Conservation (phyloP, 2,113 vertebrate species). For the Bothrops jararaca region DNA sequence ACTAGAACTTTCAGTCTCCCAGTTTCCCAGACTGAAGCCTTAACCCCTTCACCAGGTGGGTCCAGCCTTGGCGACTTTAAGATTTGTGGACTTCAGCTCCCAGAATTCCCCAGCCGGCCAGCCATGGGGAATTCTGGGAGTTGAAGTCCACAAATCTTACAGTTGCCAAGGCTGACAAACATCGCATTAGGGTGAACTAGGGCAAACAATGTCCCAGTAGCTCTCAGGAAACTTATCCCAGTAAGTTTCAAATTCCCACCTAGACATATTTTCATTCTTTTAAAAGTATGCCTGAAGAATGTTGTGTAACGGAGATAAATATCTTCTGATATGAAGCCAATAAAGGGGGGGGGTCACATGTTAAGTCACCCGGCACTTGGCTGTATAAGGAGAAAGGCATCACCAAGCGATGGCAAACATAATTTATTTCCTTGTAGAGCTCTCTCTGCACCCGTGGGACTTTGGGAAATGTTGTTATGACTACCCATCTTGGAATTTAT, state of each 20-base stretch:
- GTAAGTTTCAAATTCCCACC: not conserved
- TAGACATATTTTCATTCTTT: constrained; percentile 21
- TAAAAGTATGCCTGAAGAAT: constrained; percentile 36
- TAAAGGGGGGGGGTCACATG: constrained; percentile 27
- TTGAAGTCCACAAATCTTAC: not conserved
- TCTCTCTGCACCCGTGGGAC: not conserved
- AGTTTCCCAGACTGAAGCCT: not conserved
- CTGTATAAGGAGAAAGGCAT: no score
- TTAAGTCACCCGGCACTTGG: not conserved
- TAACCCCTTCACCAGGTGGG: not conserved
- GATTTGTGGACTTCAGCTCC: not conserved
- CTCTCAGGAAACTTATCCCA: not conserved
- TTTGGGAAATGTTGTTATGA: not conserved
- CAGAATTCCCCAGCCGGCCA: not conserved
- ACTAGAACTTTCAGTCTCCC: not conserved
- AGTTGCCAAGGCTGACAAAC: not conserved
- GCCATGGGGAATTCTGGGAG: not conserved
- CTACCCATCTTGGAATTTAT: not conserved
- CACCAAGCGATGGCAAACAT: not conserved
- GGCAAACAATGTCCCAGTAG: not conserved
- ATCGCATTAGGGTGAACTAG: not conserved
- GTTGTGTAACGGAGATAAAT: constrained; percentile 31
- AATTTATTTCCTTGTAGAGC: not conserved
- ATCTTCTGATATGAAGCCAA: constrained; percentile 50
- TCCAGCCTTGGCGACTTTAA: not conserved